phyloP scores from a whole-genome alignment of 2,113 vertebrate species.

The crab-eating macaque (Macaca fascicularis) region T2T-MFA8v1.1 NC_088395.1:76006001-76006500 shows the following conservation, averaged over 20 bases:
- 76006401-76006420: not conserved
- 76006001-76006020: not conserved
- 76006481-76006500: not conserved
- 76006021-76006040: not conserved
- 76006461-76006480: not conserved
- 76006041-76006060: not conserved
- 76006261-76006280: constrained; percentile 13
- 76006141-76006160: not conserved
- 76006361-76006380: not conserved
- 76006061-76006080: not conserved
- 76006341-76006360: not conserved
- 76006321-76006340: not conserved
- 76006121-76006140: not conserved
- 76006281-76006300: not conserved
- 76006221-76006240: constrained; percentile 28
- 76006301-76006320: constrained; percentile 13
- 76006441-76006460: not conserved
- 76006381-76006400: not conserved
- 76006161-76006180: not conserved
- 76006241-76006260: constrained; percentile 15
- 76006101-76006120: not conserved
- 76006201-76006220: constrained; percentile 30
- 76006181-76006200: constrained; percentile 7
- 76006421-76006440: not conserved
- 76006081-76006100: not conserved